These are phyloP conservation scores for Microtus richardsoni DNA, from an alignment of 2,113 vertebrate species.

Conservation along the genomic window DNA sequence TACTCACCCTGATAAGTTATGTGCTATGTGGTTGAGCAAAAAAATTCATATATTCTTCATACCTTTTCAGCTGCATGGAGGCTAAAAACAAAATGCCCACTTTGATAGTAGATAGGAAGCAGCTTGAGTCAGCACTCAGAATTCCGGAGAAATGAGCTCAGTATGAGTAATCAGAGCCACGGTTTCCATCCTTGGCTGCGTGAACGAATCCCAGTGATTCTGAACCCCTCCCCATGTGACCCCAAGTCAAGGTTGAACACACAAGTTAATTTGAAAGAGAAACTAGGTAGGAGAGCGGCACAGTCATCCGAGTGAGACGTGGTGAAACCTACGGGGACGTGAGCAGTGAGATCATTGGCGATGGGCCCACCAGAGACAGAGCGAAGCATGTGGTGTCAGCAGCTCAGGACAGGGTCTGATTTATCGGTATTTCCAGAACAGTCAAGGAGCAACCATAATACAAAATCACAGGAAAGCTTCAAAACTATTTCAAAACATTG, in stretches of 20 bases:
- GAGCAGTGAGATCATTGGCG: not conserved
- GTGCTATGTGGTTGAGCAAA: conserved; percentile 1
- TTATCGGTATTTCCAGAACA: not conserved
- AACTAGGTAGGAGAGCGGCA: not conserved
- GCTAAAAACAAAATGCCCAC: conserved; percentile 6
- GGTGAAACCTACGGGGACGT: not conserved
- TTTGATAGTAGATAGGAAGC: conserved; percentile 17
- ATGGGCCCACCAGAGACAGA: not conserved
- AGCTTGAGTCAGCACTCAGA: not conserved
- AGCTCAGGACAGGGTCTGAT: not conserved
- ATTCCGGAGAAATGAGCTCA: not conserved
- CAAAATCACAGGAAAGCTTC: not conserved
- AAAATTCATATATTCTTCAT: conserved; percentile 1
- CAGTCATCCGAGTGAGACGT: not conserved
- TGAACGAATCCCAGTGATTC: not conserved
- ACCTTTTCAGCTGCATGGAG: not conserved
- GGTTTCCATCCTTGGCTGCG: not conserved
- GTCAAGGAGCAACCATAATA: not conserved
- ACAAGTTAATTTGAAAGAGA: not conserved
- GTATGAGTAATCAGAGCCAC: not conserved
- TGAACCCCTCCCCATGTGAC: not conserved
- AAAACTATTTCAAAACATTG: not conserved
- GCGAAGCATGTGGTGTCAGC: not conserved
- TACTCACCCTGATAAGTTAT: not conserved
- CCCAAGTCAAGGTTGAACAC: not conserved